Evolutionary conservation across 1,140 invertebrate genomes (phyloP), one percentile per base, ranked within the genome.

Genomic region (Drosophila subpulchrella): DNA sequence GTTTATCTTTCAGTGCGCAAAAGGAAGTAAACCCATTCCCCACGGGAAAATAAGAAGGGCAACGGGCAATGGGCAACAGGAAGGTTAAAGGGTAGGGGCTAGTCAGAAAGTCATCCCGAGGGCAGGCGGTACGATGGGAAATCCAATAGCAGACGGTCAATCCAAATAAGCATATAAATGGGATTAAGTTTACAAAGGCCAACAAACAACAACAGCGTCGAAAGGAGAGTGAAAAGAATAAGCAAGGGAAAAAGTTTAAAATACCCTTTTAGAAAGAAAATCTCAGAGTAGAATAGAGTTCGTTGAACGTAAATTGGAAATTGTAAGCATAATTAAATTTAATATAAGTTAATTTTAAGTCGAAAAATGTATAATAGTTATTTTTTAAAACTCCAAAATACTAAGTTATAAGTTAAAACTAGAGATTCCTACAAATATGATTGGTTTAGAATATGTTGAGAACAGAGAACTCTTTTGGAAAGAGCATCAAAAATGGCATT

Each of bases 161-260:
- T 50, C 50, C 53, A 78, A 57, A 72, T 71, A 71, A 63, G 44
- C 73, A 62, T 67, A 85, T 78, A 76, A 50, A 83, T 83, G 67
- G 67, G 83, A 79, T 86, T 86, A 86, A 66, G 65, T 70, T 46
- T 44, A 61, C 34, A 46, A 70, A 56, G 41, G 42, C 6, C 46
- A 47, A 36, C 42, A 39, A 63, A 44, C 32, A 67, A 39, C 42
- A 72, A 56, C 66, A 73, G 55, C 17, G 66, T 15, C 46, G 6
- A 42, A 32, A 56, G 8, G 30, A 39, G 8, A 7, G 34, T 27
- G 17, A 48, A 41, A 47, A 34, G 5, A 24, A 50, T 12, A 34
- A 20, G n/a, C 12, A 13, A 2, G 4, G 8, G 30, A 10, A 17
- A 17, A 51, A 0, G 15, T 51, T 36, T 34, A 11, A 6, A 20